Evolutionary conservation across 2,113 vertebrate species (phyloP).

Genomic region (Hymenochirus boettgeri): DNA sequence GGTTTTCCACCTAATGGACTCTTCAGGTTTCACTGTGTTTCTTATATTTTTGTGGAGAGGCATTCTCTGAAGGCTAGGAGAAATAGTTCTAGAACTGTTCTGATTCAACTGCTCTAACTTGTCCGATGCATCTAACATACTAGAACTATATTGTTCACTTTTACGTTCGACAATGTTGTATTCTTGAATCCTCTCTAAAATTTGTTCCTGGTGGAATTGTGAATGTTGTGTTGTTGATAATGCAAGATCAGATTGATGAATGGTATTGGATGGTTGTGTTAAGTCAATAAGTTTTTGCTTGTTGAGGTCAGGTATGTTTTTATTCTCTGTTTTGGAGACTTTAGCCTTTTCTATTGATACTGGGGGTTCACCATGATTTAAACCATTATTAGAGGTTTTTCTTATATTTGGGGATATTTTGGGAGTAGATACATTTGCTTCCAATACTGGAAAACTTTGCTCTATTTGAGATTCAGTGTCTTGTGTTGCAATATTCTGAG

Average conservation of each 20-base stretch:
- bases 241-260: slow-evolving; percentile 49
- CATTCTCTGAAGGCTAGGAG: slow-evolving; percentile 72
- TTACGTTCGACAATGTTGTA: slow-evolving; percentile 51
- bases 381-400: not conserved
- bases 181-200: slow-evolving; percentile 51
- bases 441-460: slow-evolving; percentile 42
- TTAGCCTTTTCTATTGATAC: not conserved
- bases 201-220: slow-evolving; percentile 51
- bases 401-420: not conserved
- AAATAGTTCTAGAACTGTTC: slow-evolving; percentile 62
- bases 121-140: slow-evolving; percentile 53
- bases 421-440: slow-evolving; percentile 39
- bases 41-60: slow-evolving; percentile 43
- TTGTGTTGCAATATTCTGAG: slow-evolving; percentile 30
- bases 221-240: slow-evolving; percentile 47
- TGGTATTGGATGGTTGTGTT: slow-evolving; percentile 38
- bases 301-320: not conserved
- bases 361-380: not conserved
- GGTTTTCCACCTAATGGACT: slow-evolving; percentile 15
- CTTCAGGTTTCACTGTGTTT: slow-evolving; percentile 53
- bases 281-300: slow-evolving; percentile 44
- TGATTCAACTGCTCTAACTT: slow-evolving; percentile 40
- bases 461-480: slow-evolving; percentile 41
- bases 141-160: slow-evolving; percentile 49
- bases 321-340: not conserved